These are phyloP conservation scores for Nomia melanderi DNA, from an alignment of 1,140 invertebrate genomes.

Conservation along the genomic window DNA sequence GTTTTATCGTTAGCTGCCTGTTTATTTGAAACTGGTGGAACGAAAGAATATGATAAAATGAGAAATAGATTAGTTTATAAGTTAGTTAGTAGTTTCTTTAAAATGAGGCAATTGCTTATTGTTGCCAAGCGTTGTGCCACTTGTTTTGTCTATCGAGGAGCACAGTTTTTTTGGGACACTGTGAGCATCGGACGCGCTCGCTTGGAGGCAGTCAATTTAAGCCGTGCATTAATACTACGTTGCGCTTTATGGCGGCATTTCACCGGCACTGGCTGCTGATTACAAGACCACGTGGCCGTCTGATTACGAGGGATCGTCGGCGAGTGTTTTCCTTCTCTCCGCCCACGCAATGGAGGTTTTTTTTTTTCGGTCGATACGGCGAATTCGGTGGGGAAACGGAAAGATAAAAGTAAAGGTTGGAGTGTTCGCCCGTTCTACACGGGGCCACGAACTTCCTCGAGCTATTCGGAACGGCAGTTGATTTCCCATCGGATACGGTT, in stretches of 20 bases:
- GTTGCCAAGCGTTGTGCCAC: no score
- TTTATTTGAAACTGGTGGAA: no score
- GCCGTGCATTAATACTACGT: not conserved
- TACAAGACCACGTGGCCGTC: slow-evolving; percentile 16
- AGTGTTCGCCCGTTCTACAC: not conserved
- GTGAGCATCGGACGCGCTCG: not conserved
- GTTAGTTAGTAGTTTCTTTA: no score
- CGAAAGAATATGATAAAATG: no score
- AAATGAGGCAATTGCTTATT: no score
- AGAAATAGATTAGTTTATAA: no score
- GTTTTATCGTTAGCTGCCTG: no score
- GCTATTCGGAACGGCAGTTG: not conserved
- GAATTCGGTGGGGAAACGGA: not conserved
- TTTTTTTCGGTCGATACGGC: not conserved
- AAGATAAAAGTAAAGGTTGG: not conserved
- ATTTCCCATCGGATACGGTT: slow-evolving; percentile 26
- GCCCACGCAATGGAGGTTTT: not conserved
- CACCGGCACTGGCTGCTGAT: not conserved
- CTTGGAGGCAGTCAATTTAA: not conserved
- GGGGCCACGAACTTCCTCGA: slow-evolving; percentile 10
- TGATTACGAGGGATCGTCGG: not conserved
- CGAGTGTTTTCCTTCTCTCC: not conserved
- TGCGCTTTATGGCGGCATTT: not conserved
- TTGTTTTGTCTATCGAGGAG: no score
- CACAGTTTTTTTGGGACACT: not conserved